Evolutionary conservation across 2,797 vertebrate species (phyloP), one percentile per base, ranked within the genome.

Genomic region (Enteromius treurensis): DNA sequence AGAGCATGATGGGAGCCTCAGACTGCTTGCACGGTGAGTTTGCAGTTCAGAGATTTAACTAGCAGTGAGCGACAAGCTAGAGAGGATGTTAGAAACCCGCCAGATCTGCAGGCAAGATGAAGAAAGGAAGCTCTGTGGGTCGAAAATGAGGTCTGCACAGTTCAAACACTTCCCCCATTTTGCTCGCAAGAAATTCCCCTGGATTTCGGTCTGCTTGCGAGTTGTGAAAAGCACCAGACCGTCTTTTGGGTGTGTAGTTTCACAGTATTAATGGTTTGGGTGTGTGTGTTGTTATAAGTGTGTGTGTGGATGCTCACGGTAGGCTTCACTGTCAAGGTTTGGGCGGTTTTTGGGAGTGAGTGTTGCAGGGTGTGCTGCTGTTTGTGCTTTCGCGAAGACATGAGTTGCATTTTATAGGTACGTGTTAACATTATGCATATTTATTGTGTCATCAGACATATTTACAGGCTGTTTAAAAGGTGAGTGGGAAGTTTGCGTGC

Each of bases 21-120:
- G 94, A 95, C 90, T 95, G 91, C 89, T 88, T 95, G 78, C 94
- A 95, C 21, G 93, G 95, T 95, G 91, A 95, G 94, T 93, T 86
- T 74, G 49, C 53, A 60, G 40, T 60, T 73, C 26, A 69, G 42
- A 51, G 62, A 67, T 77, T 77, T 17, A 77, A 5, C 64, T 68
- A 13, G 47, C 64, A 40, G 29, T 34, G 19, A 49, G 40, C 55
- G 29, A 26, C 40, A 6, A 53, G 45, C 19, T 79, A 79, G 64
- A 69, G 64, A 69, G 77, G 47, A 79, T 69, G 64, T 79, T 53
- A 37, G 14, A 68, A 79, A 69, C 64, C 77, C 32, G 51, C 1
- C 3, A 9, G 13, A 5, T 74, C 49, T 74, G 19, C 6, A 5
- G 32, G 29, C 42, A 77, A 42, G 64, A 40, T 53, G 47, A 68